Evolutionary conservation across 1,140 invertebrate species (phyloP).

Genomic region (Hesperophylax magnus): DNA sequence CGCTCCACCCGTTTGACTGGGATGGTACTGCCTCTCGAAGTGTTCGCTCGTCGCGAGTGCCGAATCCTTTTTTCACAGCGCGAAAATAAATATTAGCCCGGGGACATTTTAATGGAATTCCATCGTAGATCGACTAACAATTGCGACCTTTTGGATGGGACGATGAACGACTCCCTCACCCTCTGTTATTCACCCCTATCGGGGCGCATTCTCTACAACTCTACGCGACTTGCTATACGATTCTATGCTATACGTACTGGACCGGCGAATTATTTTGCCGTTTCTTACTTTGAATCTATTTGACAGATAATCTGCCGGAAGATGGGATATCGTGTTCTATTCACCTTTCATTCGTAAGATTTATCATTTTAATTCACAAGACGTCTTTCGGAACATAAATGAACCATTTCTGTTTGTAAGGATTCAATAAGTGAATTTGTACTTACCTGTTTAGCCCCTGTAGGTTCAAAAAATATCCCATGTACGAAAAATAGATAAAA

Average conservation of each 20-base stretch:
- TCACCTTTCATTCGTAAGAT: not conserved
- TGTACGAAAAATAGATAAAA: no score
- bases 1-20: not conserved
- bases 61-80: constrained; percentile 45
- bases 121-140: constrained; percentile 49
- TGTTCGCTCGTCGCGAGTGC: constrained; percentile 39
- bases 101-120: constrained; percentile 54
- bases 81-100: constrained; percentile 50
- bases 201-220: not conserved
- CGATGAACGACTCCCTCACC: constrained; percentile 16
- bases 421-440: no score
- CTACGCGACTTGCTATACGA: no score
- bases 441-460: no score
- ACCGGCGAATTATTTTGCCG: constrained; percentile 9
- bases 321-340: constrained; percentile 17
- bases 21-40: not conserved
- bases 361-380: constrained; percentile 4
- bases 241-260: not conserved
- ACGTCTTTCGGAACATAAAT: not conserved
- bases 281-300: constrained; percentile 22
- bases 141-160: constrained; percentile 32
- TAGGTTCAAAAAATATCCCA: no score
- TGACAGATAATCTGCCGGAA: constrained; percentile 8
- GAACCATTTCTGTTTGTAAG: no score
- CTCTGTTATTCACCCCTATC: not conserved